A percentile compares a stretch with the other conserved stretches of the same genome.
phyloP scores from a whole-genome alignment of 2,888 invertebrate genomes.

The Drosophila algonquin region DNA sequence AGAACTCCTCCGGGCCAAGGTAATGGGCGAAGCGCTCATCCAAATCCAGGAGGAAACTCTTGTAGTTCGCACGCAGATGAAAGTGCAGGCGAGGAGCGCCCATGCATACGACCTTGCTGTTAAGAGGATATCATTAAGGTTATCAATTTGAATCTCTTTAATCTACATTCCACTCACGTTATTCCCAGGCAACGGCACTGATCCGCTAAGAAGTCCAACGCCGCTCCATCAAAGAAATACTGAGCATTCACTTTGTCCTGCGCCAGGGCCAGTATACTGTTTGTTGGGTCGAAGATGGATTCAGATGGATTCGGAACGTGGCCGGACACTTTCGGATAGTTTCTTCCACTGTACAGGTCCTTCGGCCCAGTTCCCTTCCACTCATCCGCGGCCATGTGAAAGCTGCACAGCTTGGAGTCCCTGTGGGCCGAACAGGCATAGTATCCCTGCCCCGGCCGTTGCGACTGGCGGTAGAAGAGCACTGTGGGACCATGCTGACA shows the following conservation, averaged over 20 bases:
- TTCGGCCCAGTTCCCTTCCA: slow-evolving; percentile 30
- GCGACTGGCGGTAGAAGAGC: slow-evolving; percentile 86
- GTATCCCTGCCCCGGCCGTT: slow-evolving; percentile 84
- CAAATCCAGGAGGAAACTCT: slow-evolving; percentile 91
- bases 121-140: too few relatives aligned
- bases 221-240: slow-evolving; percentile 91
- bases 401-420: slow-evolving; percentile 90
- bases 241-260: slow-evolving; percentile 94
- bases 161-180: slow-evolving; percentile 83
- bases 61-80: slow-evolving; percentile 84
- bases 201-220: slow-evolving; percentile 87
- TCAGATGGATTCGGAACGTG: neutral
- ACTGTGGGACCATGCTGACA: slow-evolving; percentile 92
- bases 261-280: slow-evolving; percentile 88
- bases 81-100: slow-evolving; percentile 94
- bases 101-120: slow-evolving; percentile 91
- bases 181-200: slow-evolving; percentile 87
- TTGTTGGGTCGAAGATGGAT: slow-evolving; percentile 87
- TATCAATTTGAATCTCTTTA: too few relatives aligned
- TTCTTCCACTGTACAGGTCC: neutral
- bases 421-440: slow-evolving; percentile 94
- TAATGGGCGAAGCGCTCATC: slow-evolving; percentile 90
- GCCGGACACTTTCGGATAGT: slow-evolving; percentile 42
- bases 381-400: slow-evolving; percentile 85
- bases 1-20: slow-evolving; percentile 87